A percentile compares a stretch with the other conserved stretches of the same genome.
These are phyloP conservation scores for Dromococcyx pavoninus DNA, from an alignment of 2,797 vertebrate species.

Conservation along the genomic window DNA sequence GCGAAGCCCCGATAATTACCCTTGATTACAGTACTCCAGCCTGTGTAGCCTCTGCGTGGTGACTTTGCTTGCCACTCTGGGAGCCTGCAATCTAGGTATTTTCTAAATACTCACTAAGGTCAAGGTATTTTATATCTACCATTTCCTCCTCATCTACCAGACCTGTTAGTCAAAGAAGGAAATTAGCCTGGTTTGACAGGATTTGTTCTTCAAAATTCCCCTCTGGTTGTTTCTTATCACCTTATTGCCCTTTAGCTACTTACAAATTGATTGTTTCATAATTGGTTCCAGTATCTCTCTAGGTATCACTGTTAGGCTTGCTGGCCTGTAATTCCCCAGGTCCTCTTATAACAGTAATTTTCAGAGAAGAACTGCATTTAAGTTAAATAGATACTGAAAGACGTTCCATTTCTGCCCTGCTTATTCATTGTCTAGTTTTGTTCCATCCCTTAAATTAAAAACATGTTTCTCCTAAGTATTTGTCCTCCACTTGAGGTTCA, in stretches of 20 bases:
- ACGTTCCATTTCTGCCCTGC: slow-evolving; percentile 10
- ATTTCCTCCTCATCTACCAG: not conserved
- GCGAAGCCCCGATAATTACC: slow-evolving; percentile 12
- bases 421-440: slow-evolving; percentile 48
- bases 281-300: slow-evolving; percentile 68
- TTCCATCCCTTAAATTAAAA: slow-evolving; percentile 46
- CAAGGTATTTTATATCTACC: not conserved
- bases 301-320: slow-evolving; percentile 50
- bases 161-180: slow-evolving; percentile 23
- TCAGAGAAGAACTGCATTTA: slow-evolving; percentile 33
- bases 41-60: not conserved
- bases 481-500: not conserved
- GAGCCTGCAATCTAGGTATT: not conserved
- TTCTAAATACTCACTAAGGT: slow-evolving; percentile 13
- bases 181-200: slow-evolving; percentile 52
- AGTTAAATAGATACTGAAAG: slow-evolving; percentile 27
- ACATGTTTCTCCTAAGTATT: not conserved
- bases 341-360: slow-evolving; percentile 38
- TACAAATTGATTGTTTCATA: slow-evolving; percentile 58
- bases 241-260: slow-evolving; percentile 54
- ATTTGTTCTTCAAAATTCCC: slow-evolving; percentile 65
- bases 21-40: not conserved
- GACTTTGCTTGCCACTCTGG: not conserved
- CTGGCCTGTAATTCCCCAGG: slow-evolving; percentile 59
- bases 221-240: slow-evolving; percentile 60